Conservation (phyloP, 1,140 invertebrate genomes). For the Aphidius ervi region DNA sequence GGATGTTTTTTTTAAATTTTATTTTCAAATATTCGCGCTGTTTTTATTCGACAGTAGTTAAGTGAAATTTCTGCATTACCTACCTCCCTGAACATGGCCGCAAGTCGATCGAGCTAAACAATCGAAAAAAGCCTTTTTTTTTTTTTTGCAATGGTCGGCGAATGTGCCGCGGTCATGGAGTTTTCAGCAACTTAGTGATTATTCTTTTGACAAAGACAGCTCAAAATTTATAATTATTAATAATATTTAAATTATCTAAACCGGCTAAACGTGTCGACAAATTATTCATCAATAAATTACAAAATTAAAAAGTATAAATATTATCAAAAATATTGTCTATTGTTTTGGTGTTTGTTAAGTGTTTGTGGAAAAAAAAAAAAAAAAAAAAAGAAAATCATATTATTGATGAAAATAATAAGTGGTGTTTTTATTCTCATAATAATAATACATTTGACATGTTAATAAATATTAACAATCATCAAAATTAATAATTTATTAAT, state of each 20-base stretch:
- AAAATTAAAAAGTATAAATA: background rate
- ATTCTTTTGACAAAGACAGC: constrained; percentile 31
- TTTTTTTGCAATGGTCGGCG: constrained; percentile 34
- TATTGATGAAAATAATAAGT: background rate
- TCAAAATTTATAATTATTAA: constrained; percentile 2
- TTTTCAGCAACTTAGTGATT: constrained; percentile 30
- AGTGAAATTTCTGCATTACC: too few relatives aligned
- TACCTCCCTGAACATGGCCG: too few relatives aligned
- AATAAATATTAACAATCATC: too few relatives aligned
- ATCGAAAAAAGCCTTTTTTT: background rate
- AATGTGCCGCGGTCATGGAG: constrained; percentile 39
- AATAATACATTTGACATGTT: too few relatives aligned
- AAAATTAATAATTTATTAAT: too few relatives aligned
- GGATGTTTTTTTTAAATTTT: too few relatives aligned
- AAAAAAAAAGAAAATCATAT: too few relatives aligned
- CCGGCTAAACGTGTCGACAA: too few relatives aligned
- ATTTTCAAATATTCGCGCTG: too few relatives aligned
- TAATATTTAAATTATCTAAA: background rate
- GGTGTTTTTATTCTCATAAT: background rate
- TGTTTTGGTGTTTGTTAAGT: constrained; percentile 4
- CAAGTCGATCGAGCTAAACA: too few relatives aligned
- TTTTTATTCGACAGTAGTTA: too few relatives aligned
- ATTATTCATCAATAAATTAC: too few relatives aligned
- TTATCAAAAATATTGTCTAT: background rate
- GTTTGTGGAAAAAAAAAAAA: constrained; percentile 1